Base-by-base conservation (phyloP, 92 coral and sea anemone genomes). In the Porites lobata region DNA sequence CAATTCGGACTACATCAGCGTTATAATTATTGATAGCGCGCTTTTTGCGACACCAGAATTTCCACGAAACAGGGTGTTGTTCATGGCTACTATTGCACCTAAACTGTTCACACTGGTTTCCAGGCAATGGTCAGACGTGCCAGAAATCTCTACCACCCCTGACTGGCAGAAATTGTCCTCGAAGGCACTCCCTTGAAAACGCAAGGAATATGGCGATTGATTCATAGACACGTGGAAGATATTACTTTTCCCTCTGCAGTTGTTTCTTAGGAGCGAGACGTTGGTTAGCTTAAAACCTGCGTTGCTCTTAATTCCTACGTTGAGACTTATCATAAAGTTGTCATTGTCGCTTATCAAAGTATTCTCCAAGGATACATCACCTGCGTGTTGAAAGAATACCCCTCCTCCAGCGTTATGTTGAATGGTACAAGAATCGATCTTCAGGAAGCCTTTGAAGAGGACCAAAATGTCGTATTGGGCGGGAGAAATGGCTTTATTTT, bases 351-450 rank as follows among this genome's bases (percentile, higher is more conserved):
- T 74, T 20, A 84, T 21, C 1, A 65, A 9, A 76, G 80, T 43
- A 64, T 84, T 64, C 73, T 84, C 87, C 62, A 84, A 50, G 50
- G 53, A 64, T 29, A 62, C 18, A 9, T 43, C 47, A 17, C 38
- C 13, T 20, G 57, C 17, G 7, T n/a, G 61, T 14, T 8, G 77
- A 56, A 20, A 74, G 6, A 53, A 62, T 61, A 84, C 50, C n/a
- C 87, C 87, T 1, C 87, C 87, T 1, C 80, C 87, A 20, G 74
- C 20, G 9, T 84, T 84, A 5, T 52, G 20, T 21, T 73, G 64
- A 15, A 84, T 8, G 32, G 21, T 73, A 29, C 87, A 84, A 11
- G 22, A 84, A 7, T 18, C 5, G 9, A 84, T 61, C 43, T 47
- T 4, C 15, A 84, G 17, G 65, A 9, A 1, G 32, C 53, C 11